These are phyloP conservation scores for Cloeon dipterum DNA, from an alignment of 2,888 invertebrate species.

Conservation along the genomic window DNA sequence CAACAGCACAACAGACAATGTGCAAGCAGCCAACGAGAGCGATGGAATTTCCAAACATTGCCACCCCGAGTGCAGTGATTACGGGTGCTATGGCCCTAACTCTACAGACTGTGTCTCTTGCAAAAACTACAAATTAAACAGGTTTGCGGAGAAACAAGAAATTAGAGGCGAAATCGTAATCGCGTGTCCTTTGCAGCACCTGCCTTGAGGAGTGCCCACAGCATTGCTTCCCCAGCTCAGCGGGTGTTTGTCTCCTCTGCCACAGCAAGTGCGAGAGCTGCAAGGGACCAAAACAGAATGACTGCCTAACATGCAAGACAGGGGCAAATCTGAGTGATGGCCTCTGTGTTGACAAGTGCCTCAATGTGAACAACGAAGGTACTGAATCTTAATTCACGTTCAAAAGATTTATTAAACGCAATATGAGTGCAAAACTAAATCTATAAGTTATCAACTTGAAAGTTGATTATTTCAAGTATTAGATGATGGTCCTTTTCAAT, in stretches of 20 bases:
- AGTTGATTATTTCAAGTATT: too few relatives aligned
- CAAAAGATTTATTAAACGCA: too few relatives aligned
- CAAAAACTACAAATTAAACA: conserved; percentile 55
- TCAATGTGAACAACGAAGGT: too few relatives aligned
- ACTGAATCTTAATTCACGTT: too few relatives aligned
- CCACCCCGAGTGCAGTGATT: conserved; percentile 63
- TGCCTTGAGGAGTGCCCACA: conserved; percentile 71
- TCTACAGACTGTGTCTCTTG: conserved; percentile 67
- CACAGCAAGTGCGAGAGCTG: conserved; percentile 75
- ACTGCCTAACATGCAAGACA: too few relatives aligned
- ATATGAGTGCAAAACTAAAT: too few relatives aligned
- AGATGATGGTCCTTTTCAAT: too few relatives aligned
- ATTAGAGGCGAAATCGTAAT: conserved; percentile 4
- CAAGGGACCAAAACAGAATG: too few relatives aligned
- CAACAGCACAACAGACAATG: conserved; percentile 25
- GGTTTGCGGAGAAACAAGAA: conserved; percentile 20
- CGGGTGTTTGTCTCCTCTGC: conserved; percentile 63
- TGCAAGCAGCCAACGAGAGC: conserved; percentile 8
- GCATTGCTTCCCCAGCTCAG: conserved; percentile 58
- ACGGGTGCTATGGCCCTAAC: conserved; percentile 69
- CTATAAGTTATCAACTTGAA: too few relatives aligned
- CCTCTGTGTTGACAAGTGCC: too few relatives aligned
- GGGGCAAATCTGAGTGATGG: too few relatives aligned
- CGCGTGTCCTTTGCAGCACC: conserved; percentile 41
- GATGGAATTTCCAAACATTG: conserved; percentile 29